Conservation (phyloP, 30 jellyfish, hydroid and myxozoan genomes). For the Nemopilema nomurai region DNA sequence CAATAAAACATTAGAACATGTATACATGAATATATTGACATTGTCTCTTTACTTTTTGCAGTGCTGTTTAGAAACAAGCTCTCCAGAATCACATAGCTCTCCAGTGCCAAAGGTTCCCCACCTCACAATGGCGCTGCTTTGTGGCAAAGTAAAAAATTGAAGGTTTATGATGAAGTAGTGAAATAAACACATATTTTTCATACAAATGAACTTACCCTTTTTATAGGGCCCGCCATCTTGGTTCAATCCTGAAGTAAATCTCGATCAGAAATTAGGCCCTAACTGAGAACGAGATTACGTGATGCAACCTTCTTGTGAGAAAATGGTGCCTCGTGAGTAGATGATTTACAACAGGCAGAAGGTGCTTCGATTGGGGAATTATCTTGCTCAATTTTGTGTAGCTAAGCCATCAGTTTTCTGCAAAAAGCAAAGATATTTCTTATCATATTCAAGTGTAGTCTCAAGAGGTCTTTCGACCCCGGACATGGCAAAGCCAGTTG, state of each 20-base stretch:
- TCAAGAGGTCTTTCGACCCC: conserved; percentile 22
- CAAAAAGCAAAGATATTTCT: neutral
- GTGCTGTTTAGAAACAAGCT: too few species aligned
- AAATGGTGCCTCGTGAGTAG: conserved; percentile 25
- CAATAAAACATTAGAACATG: neutral
- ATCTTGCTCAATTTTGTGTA: neutral
- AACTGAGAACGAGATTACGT: neutral
- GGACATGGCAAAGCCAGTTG: conserved; percentile 82
- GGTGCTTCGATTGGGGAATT: neutral
- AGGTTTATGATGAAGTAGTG: too few species aligned
- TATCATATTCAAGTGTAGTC: neutral
- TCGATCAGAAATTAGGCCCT: neutral
- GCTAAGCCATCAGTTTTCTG: neutral
- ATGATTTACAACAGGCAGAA: neutral
- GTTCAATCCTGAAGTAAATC: neutral
- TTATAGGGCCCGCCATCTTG: conserved; percentile 76
- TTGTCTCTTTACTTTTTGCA: too few species aligned
- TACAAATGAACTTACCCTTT: conserved; percentile 77
- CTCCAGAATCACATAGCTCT: too few species aligned
- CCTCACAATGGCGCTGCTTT: too few species aligned
- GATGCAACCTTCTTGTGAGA: conserved; percentile 38
- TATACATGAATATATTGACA: neutral
- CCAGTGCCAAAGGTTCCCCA: too few species aligned
- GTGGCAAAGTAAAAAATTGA: too few species aligned
- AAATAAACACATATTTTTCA: too few species aligned